A percentile compares a stretch with the other conserved stretches of the same genome.
These are phyloP conservation scores for Poeciliopsis gracilis DNA, from an alignment of 2,797 vertebrate genomes.

Conservation along the genomic window DNA sequence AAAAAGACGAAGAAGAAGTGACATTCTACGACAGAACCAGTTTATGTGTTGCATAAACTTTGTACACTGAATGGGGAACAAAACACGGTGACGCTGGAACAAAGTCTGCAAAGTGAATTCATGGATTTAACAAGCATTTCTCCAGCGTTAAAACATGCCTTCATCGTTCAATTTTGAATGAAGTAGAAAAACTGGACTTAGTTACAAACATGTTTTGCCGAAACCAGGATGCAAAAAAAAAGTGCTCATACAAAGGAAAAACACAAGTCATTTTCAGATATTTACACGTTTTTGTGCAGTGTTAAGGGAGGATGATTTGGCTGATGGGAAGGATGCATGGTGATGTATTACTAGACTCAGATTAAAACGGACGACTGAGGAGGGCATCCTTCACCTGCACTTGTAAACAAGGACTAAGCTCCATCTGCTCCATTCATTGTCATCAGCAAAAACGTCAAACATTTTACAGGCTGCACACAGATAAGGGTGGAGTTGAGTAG, in stretches of 20 bases:
- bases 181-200: conserved; percentile 62
- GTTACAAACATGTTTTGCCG: conserved; percentile 69
- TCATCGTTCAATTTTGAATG: conserved; percentile 7
- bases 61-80: conserved; percentile 39
- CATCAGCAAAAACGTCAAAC: conserved; percentile 66
- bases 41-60: conserved; percentile 54
- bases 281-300: conserved; percentile 70
- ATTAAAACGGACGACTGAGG: neutral
- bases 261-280: conserved; percentile 55
- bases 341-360: neutral
- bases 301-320: conserved; percentile 38
- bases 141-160: neutral
- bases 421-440: conserved; percentile 63
- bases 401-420: conserved; percentile 65
- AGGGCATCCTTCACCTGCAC: neutral
- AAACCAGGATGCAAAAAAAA: conserved; percentile 74
- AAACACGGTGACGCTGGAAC: conserved; percentile 18
- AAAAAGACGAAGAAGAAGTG: conserved; percentile 12
- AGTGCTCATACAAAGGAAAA: conserved; percentile 75
- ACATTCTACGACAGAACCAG: conserved; percentile 36
- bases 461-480: conserved; percentile 40
- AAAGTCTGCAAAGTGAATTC: conserved; percentile 20
- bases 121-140: conserved; percentile 13
- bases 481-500: conserved; percentile 35
- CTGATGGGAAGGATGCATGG: conserved; percentile 21